A percentile compares a stretch with the other conserved stretches of the same genome.
These are phyloP conservation scores for Calosoma granatense DNA, from an alignment of 1,140 invertebrate genomes.

Conservation along the genomic window DNA sequence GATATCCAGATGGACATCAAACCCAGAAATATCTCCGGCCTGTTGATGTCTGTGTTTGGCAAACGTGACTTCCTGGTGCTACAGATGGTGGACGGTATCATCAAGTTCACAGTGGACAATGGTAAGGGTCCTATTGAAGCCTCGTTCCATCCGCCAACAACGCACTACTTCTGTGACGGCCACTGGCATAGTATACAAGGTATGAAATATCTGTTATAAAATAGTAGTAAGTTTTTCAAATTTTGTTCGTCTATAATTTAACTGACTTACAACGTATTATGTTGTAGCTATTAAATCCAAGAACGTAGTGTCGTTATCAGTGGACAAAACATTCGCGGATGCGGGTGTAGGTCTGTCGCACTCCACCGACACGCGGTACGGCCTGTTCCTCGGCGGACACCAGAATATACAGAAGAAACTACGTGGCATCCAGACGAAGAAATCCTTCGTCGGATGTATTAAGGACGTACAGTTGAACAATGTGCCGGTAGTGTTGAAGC, in stretches of 20 bases:
- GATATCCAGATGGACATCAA: slow-evolving; percentile 80
- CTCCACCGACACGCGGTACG: slow-evolving; percentile 69
- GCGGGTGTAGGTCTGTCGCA: slow-evolving; percentile 54
- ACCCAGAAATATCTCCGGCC: slow-evolving; percentile 69
- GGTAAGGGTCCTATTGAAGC: slow-evolving; percentile 69
- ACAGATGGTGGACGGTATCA: slow-evolving; percentile 75
- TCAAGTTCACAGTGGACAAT: slow-evolving; percentile 77
- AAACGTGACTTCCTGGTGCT: slow-evolving; percentile 73
- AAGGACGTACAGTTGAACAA: slow-evolving; percentile 57
- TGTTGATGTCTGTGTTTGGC: slow-evolving; percentile 73
- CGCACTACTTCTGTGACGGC: slow-evolving; percentile 77
- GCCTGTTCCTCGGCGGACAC: slow-evolving; percentile 84
- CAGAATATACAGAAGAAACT: slow-evolving; percentile 44
- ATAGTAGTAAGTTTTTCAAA: not conserved
- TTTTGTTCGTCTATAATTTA: not conserved
- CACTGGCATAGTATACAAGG: slow-evolving; percentile 86
- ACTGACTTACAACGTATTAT: not conserved
- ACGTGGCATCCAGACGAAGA: slow-evolving; percentile 42
- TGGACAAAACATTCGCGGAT: slow-evolving; percentile 61
- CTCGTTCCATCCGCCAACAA: slow-evolving; percentile 55
- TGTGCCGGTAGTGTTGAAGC: slow-evolving; percentile 45
- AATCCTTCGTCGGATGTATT: slow-evolving; percentile 77
- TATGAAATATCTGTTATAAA: slow-evolving; percentile 33
- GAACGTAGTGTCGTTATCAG: slow-evolving; percentile 69
- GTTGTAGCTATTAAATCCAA: slow-evolving; percentile 61